Conservation (phyloP, 2,888 invertebrate genomes). For the Andrena bicolor region DNA sequence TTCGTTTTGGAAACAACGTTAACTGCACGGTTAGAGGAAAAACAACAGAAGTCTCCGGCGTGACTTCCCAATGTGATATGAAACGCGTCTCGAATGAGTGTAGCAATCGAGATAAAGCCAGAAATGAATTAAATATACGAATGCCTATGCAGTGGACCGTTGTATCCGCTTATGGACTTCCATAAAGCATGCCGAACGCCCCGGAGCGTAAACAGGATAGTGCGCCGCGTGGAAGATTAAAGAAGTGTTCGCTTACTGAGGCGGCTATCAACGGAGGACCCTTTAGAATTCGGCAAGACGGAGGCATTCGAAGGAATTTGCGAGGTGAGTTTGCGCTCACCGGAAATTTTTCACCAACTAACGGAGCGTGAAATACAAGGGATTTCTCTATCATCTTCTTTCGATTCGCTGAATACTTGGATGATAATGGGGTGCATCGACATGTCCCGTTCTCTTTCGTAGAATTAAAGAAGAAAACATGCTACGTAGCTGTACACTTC, state of each 20-base stretch:
- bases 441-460: not conserved
- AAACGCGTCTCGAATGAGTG: slow-evolving; percentile 39
- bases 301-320: slow-evolving; percentile 28
- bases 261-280: slow-evolving; percentile 17
- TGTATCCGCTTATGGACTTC: slow-evolving; percentile 69
- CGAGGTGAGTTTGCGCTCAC: slow-evolving; percentile 18
- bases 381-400: slow-evolving; percentile 51
- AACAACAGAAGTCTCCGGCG: slow-evolving; percentile 29
- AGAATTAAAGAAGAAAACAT: not conserved
- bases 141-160: slow-evolving; percentile 66
- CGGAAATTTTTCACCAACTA: slow-evolving; percentile 46
- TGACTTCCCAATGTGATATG: slow-evolving; percentile 40
- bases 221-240: slow-evolving; percentile 37
- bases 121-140: slow-evolving; percentile 70
- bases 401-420: slow-evolving; percentile 32
- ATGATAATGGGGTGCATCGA: not conserved
- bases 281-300: slow-evolving; percentile 11
- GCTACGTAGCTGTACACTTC: not conserved
- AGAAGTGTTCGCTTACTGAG: slow-evolving; percentile 31
- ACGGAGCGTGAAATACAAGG: slow-evolving; percentile 63
- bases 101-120: slow-evolving; percentile 50
- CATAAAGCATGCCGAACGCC: slow-evolving; percentile 63
- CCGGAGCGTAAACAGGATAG: slow-evolving; percentile 60
- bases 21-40: slow-evolving; percentile 49
- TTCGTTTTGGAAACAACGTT: slow-evolving; percentile 20